Evolutionary conservation across 2,888 invertebrate genomes (phyloP).

Genomic region (Plutella xylostella): DNA sequence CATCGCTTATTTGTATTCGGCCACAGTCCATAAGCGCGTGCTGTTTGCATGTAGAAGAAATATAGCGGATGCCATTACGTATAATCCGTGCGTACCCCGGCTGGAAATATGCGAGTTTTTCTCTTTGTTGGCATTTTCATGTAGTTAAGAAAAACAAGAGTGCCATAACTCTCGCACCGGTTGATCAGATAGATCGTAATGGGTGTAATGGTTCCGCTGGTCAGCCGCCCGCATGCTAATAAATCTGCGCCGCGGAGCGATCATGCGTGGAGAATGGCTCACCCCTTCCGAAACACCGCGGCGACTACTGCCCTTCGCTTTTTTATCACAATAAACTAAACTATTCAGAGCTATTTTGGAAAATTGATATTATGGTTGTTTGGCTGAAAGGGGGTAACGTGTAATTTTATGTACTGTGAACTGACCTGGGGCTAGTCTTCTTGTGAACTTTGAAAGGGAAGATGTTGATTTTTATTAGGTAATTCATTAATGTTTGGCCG

Average conservation of each 20-base stretch:
- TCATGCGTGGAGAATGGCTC: constrained; percentile 70
- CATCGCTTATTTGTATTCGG: constrained; percentile 9
- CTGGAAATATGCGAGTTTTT: constrained; percentile 44
- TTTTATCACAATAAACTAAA: not conserved
- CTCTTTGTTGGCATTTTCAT: constrained; percentile 48
- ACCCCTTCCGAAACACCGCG: constrained; percentile 40
- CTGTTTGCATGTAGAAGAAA: constrained; percentile 38
- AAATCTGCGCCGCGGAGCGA: constrained; percentile 69
- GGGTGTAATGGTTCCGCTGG: constrained; percentile 68
- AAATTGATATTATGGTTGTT: not conserved
- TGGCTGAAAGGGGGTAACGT: not conserved
- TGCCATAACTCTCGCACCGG: constrained; percentile 64
- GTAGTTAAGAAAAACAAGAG: constrained; percentile 64
- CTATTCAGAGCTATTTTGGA: not conserved
- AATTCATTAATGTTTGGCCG: too few species aligned
- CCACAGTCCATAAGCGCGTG: constrained; percentile 17
- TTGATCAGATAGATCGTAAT: constrained; percentile 66
- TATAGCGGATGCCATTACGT: constrained; percentile 48
- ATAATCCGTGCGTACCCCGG: constrained; percentile 31
- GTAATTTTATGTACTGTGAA: too few species aligned
- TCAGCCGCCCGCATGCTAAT: constrained; percentile 72
- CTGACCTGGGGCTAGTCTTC: too few species aligned
- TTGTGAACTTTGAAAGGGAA: too few species aligned
- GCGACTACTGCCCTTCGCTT: constrained; percentile 6
- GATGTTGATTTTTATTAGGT: too few species aligned